Evolutionary conservation across 2,888 invertebrate genomes (phyloP).

Genomic region (Phyllotreta striolata): DNA sequence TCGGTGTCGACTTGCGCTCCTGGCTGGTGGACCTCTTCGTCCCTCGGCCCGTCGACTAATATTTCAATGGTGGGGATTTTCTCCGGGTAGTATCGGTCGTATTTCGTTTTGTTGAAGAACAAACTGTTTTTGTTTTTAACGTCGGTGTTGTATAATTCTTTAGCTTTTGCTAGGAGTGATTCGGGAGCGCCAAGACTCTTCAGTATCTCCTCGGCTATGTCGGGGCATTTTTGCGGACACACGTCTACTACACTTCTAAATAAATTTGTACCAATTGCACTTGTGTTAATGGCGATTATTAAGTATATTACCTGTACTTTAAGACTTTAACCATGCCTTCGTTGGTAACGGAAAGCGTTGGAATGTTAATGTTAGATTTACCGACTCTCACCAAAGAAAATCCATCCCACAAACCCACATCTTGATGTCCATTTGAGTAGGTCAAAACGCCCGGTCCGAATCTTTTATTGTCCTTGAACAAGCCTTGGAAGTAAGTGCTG

Average conservation of each 20-base stretch:
- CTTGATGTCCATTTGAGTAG: conserved; percentile 59
- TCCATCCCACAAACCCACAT: conserved; percentile 68
- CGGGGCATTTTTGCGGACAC: conserved; percentile 30
- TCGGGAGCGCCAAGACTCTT: conserved; percentile 42
- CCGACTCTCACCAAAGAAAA: conserved; percentile 61
- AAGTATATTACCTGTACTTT: conserved; percentile 45
- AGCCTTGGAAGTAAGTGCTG: conserved; percentile 62
- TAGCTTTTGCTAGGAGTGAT: conserved; percentile 39
- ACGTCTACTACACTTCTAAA: conserved; percentile 50
- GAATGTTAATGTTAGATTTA: conserved; percentile 44
- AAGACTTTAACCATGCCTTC: conserved; percentile 52
- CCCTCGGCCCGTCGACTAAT: conserved; percentile 11
- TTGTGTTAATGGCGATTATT: too few species aligned
- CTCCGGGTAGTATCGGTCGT: conserved; percentile 49
- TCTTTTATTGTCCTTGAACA: conserved; percentile 64
- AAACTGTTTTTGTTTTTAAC: conserved; percentile 51
- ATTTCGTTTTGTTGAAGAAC: conserved; percentile 53
- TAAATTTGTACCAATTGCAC: too few species aligned
- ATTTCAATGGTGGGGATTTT: conserved; percentile 53
- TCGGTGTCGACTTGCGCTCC: conserved; percentile 24
- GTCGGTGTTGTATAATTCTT: conserved; percentile 50
- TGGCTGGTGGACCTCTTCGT: not conserved
- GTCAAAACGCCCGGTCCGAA: conserved; percentile 68
- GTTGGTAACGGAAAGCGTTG: conserved; percentile 49
- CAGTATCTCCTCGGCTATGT: conserved; percentile 47